phyloP scores from a whole-genome alignment of 2,113 vertebrate genomes.

The Tachysurus fulvidraco region DNA sequence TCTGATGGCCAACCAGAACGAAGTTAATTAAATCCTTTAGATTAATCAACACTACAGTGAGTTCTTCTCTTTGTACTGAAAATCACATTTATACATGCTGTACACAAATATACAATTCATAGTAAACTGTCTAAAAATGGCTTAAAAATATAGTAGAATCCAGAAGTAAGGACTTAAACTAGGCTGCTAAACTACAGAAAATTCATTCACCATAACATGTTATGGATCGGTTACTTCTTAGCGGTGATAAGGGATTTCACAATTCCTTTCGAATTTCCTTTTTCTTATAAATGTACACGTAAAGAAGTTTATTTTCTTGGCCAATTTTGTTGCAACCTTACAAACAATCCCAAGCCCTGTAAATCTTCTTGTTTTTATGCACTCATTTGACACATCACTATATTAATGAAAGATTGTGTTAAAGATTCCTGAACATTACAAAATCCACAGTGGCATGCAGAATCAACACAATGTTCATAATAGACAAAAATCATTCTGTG shows the following conservation, averaged over 20 bases:
- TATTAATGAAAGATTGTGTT: background rate
- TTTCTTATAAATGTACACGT: background rate
- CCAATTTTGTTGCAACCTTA: background rate
- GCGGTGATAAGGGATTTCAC: background rate
- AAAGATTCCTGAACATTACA: background rate
- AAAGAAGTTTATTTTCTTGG: background rate
- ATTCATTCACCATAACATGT: background rate
- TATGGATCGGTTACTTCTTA: background rate
- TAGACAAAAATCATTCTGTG: background rate
- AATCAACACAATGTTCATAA: background rate
- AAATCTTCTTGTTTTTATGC: background rate
- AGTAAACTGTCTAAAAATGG: background rate
- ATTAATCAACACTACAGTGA: slow-evolving; percentile 75
- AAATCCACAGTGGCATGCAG: background rate
- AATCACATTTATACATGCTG: background rate
- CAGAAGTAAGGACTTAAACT: background rate
- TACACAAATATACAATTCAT: background rate
- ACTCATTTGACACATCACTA: background rate
- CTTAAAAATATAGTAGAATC: background rate
- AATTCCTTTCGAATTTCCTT: background rate
- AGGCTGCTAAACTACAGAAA: background rate
- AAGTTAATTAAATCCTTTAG: slow-evolving; percentile 77
- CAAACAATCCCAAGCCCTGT: background rate
- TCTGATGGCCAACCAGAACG: slow-evolving; percentile 69
- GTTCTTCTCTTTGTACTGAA: slow-evolving; percentile 48